These are phyloP conservation scores for Chromobotia macracanthus DNA, from an alignment of 2,797 vertebrate species.

Conservation along the genomic window DNA sequence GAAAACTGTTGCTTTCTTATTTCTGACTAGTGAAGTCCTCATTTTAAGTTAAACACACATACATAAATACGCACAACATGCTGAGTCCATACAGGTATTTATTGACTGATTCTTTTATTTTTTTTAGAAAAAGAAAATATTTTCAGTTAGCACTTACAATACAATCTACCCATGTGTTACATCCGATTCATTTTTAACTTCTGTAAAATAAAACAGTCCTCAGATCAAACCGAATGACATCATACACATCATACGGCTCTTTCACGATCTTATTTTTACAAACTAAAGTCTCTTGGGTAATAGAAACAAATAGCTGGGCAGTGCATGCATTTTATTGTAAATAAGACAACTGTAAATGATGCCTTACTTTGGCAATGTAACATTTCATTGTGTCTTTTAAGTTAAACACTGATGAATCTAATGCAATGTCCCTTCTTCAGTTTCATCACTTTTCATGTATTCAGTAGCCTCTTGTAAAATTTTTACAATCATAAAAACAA, in stretches of 20 bases:
- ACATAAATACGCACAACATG: not conserved
- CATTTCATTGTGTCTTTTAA: not conserved
- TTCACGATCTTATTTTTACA: not conserved
- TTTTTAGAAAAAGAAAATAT: not conserved
- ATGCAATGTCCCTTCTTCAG: too few species aligned
- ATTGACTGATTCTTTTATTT: not conserved
- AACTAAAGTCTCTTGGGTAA: not conserved
- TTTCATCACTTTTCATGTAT: not conserved
- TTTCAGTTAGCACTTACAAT: conserved; percentile 11
- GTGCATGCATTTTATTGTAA: conserved; percentile 42
- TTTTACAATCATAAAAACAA: not conserved
- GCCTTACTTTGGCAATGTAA: conserved; percentile 64
- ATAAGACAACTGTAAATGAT: conserved; percentile 60
- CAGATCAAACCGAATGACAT: conserved; percentile 1
- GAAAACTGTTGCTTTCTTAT: not conserved
- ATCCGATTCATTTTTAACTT: not conserved
- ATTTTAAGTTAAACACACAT: not conserved
- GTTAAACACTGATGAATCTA: not conserved
- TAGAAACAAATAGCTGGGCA: not conserved
- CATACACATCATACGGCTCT: too few species aligned
- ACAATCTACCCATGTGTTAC: conserved; percentile 14
- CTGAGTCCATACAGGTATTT: not conserved
- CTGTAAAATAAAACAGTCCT: not conserved
- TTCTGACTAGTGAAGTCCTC: not conserved
- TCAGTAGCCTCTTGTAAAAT: not conserved